Percentiles rank a stretch among this genome's conserved stretches.
These are phyloP conservation scores for Drosophila chauvacae DNA, from an alignment of 1,140 invertebrate species.

Conservation along the genomic window DNA sequence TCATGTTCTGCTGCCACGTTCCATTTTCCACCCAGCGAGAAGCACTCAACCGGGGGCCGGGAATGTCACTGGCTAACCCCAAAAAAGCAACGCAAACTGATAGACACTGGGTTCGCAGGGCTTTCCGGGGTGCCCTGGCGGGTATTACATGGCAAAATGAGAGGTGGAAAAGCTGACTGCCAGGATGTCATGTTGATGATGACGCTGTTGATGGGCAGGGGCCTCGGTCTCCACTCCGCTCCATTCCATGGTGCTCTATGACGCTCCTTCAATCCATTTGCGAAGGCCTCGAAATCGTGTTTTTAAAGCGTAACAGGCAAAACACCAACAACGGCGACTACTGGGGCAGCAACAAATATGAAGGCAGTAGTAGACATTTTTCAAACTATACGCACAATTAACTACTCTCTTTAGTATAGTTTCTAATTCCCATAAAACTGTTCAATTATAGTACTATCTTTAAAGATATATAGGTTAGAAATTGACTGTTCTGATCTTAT, in stretches of 20 bases:
- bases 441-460: too few relatives aligned
- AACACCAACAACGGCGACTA: slow-evolving; percentile 18
- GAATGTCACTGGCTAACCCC: slow-evolving; percentile 53
- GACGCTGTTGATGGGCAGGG: slow-evolving; percentile 39
- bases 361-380: slow-evolving; percentile 6
- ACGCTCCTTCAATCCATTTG: slow-evolving; percentile 24
- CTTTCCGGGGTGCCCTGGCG: neutral
- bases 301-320: slow-evolving; percentile 58
- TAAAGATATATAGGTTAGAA: too few relatives aligned
- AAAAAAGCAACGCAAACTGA: slow-evolving; percentile 47
- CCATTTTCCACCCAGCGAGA: slow-evolving; percentile 15
- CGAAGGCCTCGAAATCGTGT: slow-evolving; percentile 46
- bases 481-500: too few relatives aligned
- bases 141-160: slow-evolving; percentile 20
- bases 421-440: too few relatives aligned
- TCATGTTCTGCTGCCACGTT: neutral
- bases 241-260: neutral
- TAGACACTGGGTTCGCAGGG: slow-evolving; percentile 21
- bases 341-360: slow-evolving; percentile 36
- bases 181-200: slow-evolving; percentile 55
- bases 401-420: neutral
- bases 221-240: neutral
- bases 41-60: slow-evolving; percentile 31
- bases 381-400: slow-evolving; percentile 10
- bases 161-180: slow-evolving; percentile 22